phyloP scores from a whole-genome alignment of 64 coral and sea anemone species.

The Stichodactyla helianthus region DNA sequence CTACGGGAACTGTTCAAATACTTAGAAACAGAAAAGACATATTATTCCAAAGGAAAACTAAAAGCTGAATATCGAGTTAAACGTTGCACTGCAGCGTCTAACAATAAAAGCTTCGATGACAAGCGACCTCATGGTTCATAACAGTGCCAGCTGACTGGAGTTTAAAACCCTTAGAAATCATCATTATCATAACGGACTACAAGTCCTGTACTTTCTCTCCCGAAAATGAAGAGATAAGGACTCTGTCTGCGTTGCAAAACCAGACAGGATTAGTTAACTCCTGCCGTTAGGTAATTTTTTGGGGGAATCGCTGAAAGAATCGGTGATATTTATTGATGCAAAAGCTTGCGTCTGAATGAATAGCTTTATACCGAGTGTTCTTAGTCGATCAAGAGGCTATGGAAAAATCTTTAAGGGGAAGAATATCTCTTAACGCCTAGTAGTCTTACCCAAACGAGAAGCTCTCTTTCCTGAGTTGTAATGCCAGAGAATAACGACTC shows the following conservation, averaged over 20 bases:
- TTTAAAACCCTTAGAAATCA: background rate
- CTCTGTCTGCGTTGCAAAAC: background rate
- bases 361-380: background rate
- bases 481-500: slow-evolving; percentile 57
- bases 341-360: background rate
- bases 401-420: background rate
- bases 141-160: background rate
- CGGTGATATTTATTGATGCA: background rate
- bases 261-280: background rate
- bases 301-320: background rate
- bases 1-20: background rate
- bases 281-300: background rate
- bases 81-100: background rate
- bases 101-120: background rate
- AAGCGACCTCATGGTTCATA: background rate
- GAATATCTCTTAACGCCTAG: background rate
- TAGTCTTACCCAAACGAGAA: slow-evolving; percentile 44
- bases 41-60: background rate
- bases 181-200: background rate
- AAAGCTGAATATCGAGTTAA: background rate
- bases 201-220: background rate
- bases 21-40: background rate
- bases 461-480: slow-evolving; percentile 44
- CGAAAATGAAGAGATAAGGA: background rate
- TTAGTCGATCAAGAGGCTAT: background rate